Evolutionary conservation across 1,140 invertebrate genomes (phyloP).

Genomic region (Drosophila guanche): DNA sequence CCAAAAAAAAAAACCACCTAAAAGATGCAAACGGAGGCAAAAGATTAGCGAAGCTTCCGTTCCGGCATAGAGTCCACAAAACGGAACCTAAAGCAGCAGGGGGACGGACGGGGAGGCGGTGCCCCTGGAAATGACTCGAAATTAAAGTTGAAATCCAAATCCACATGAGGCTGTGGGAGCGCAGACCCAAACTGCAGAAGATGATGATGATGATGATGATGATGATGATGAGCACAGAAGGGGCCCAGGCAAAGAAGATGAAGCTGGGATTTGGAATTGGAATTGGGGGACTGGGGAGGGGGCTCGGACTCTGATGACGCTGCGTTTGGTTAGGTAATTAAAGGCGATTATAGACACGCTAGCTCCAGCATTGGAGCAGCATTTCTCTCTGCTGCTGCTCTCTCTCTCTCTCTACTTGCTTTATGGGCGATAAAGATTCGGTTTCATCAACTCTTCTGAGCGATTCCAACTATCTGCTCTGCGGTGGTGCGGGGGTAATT

Average conservation of each 20-base stretch:
- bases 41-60: conserved; percentile 75
- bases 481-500: too few relatives aligned
- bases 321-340: conserved; percentile 62
- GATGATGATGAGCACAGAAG: too few relatives aligned
- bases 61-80: conserved; percentile 14
- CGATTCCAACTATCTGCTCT: conserved; percentile 4
- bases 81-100: conserved; percentile 7
- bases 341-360: conserved; percentile 78
- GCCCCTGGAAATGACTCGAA: conserved; percentile 63
- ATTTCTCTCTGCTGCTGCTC: conserved; percentile 8
- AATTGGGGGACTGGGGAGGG: too few relatives aligned
- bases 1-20: conserved; percentile 21
- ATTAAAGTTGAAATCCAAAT: conserved; percentile 54
- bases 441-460: conserved; percentile 23
- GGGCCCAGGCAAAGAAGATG: too few relatives aligned
- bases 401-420: conserved; percentile 4
- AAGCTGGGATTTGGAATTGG: background rate
- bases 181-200: conserved; percentile 5
- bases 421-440: conserved; percentile 59
- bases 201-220: too few relatives aligned
- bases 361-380: conserved; percentile 25
- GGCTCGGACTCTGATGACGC: background rate
- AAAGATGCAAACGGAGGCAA: conserved; percentile 58
- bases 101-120: background rate
- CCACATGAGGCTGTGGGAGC: conserved; percentile 26